These are phyloP conservation scores for Cataglyphis rosenhaueri DNA, from an alignment of 2,888 invertebrate species.

Conservation along the genomic window DNA sequence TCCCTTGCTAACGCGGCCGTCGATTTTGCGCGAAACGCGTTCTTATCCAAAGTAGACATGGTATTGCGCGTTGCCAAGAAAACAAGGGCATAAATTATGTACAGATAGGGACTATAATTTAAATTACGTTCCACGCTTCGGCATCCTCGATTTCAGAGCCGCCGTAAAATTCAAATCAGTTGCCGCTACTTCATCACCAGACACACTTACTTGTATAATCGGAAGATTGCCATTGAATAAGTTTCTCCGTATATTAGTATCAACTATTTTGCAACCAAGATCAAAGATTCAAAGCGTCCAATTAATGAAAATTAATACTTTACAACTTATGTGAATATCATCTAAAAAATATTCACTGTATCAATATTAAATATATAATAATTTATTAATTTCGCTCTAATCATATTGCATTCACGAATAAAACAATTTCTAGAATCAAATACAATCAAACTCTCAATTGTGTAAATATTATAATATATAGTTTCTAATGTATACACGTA, in stretches of 20 bases:
- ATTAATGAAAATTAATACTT: not conserved
- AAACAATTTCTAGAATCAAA: not conserved
- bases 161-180: constrained; percentile 83
- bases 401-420: not conserved
- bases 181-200: constrained; percentile 67
- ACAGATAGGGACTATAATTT: constrained; percentile 83
- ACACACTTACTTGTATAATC: constrained; percentile 38
- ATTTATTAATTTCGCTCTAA: not conserved
- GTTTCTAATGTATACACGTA: not conserved
- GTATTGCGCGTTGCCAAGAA: constrained; percentile 71
- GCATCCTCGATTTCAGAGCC: constrained; percentile 71
- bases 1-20: constrained; percentile 29
- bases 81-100: constrained; percentile 84
- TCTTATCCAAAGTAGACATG: constrained; percentile 57
- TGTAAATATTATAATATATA: not conserved
- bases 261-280: not conserved
- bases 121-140: constrained; percentile 79
- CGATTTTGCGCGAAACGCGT: constrained; percentile 69
- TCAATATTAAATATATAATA: not conserved
- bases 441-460: not conserved
- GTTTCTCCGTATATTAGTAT: constrained; percentile 4
- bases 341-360: not conserved
- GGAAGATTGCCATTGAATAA: constrained; percentile 45
- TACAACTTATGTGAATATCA: not conserved
- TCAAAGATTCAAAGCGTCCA: not conserved